Percentiles rank a stretch among this genome's conserved stretches.
These are phyloP conservation scores for Dicrurus megarhynchus DNA, from an alignment of 2,113 vertebrate species.

Conservation along the genomic window DNA sequence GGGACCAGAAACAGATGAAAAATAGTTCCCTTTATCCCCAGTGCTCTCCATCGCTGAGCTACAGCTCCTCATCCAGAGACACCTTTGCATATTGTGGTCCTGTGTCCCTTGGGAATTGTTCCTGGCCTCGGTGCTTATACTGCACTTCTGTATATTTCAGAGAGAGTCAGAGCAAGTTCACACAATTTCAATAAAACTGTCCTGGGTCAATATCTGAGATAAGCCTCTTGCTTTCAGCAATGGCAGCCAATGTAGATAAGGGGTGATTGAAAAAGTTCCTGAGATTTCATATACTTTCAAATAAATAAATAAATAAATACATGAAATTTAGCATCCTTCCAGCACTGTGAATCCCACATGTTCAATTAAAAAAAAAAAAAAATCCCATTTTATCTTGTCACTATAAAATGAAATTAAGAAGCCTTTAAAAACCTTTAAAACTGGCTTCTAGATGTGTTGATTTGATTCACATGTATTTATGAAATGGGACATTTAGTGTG, in stretches of 20 bases:
- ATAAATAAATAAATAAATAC: neutral
- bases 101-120: rapidly evolving
- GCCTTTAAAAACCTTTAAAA: neutral
- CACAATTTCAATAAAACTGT: neutral
- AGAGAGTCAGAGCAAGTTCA: neutral
- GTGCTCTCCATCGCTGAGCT: neutral
- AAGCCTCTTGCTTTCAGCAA: neutral
- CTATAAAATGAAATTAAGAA: constrained; percentile 14
- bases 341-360: neutral
- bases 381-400: neutral
- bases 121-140: neutral
- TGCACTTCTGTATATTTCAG: neutral
- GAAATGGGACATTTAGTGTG: neutral
- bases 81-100: neutral
- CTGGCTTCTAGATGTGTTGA: neutral
- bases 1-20: neutral
- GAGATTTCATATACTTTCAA: neutral
- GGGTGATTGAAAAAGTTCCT: neutral
- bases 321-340: neutral
- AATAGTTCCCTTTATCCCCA: neutral
- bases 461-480: neutral
- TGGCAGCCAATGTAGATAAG: neutral
- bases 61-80: neutral
- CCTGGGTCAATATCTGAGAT: neutral
- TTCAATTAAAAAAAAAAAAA: neutral